phyloP scores from a whole-genome alignment of 2,797 vertebrate genomes.

The Peromyscus eremicus region DNA sequence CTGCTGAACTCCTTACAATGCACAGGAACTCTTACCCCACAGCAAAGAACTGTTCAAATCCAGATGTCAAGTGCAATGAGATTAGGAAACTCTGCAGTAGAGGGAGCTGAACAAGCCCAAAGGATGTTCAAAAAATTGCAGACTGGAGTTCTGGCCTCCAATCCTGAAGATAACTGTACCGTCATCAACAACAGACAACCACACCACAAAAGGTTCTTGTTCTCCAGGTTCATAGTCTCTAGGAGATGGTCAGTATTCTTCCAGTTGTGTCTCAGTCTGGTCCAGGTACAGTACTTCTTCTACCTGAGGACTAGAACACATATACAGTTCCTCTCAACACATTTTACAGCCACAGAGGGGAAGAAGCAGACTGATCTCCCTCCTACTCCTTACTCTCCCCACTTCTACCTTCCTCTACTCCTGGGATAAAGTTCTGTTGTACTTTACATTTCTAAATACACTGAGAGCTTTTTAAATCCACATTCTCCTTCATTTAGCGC shows the following conservation, averaged over 20 bases:
- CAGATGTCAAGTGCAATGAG: neutral
- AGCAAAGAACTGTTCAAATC: neutral
- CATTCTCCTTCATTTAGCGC: too few relatives aligned
- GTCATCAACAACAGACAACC: neutral
- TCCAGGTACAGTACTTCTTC: slow-evolving; percentile 1
- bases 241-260: neutral
- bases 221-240: neutral
- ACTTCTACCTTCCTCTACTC: neutral
- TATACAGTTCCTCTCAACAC: neutral
- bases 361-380: neutral
- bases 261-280: neutral
- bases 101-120: neutral
- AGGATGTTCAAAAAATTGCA: neutral
- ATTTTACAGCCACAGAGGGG: neutral
- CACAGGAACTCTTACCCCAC: neutral
- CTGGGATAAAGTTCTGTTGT: neutral
- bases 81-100: slow-evolving; percentile 14
- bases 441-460: slow-evolving; percentile 48
- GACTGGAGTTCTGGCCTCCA: neutral
- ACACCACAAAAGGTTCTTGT: neutral
- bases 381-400: neutral
- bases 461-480: neutral
- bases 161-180: neutral
- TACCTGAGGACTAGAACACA: neutral
- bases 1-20: neutral